phyloP scores from a whole-genome alignment of 2,888 invertebrate genomes.

The Frankliniella intonsa region DNA sequence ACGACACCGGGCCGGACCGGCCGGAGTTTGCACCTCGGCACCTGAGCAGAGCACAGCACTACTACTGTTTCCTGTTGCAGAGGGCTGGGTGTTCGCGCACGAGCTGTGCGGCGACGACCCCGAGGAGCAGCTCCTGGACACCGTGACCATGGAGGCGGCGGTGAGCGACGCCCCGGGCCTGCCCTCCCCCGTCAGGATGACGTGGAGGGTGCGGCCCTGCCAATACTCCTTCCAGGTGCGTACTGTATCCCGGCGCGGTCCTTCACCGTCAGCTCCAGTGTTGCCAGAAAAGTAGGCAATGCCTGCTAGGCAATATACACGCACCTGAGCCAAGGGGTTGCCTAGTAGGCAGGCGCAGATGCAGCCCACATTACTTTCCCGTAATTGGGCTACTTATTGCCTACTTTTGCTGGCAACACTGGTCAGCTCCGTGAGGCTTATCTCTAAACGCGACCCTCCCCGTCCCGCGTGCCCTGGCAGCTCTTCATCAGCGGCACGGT shows the following conservation, averaged over 20 bases:
- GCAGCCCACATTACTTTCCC: no score
- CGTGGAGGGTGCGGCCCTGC: background rate
- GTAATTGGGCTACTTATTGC: no score
- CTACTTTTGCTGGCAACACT: no score
- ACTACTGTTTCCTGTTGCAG: background rate
- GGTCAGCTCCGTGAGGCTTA: no score
- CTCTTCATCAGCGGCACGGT: background rate
- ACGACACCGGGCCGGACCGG: no score
- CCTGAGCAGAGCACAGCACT: no score
- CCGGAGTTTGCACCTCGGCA: no score
- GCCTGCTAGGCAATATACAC: no score
- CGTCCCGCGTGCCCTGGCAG: background rate
- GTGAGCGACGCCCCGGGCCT: background rate
- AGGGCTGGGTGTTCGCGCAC: slow-evolving; percentile 19
- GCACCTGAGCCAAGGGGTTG: no score
- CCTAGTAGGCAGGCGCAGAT: no score
- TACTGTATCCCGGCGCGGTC: background rate
- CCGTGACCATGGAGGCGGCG: background rate
- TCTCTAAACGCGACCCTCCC: no score
- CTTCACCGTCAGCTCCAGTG: background rate
- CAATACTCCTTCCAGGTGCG: background rate
- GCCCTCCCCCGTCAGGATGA: background rate
- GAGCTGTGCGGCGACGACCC: background rate
- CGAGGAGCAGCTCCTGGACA: background rate
- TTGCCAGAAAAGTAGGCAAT: no score